Base-by-base conservation (phyloP, 2,888 invertebrate species). In the Cremastinae sp. region DNA sequence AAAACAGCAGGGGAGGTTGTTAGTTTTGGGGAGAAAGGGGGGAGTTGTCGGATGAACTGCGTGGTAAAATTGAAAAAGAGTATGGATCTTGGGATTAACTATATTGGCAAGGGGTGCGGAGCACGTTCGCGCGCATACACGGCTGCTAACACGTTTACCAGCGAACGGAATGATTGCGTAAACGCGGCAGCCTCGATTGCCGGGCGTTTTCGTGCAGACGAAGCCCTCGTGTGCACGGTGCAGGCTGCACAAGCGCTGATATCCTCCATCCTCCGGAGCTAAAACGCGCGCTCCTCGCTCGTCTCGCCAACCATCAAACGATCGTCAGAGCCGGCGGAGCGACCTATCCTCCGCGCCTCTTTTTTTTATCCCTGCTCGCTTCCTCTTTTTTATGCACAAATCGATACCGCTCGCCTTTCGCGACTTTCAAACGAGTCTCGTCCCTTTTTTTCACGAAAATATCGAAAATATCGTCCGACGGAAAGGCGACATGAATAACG, bases 251-350 rank as follows among this genome's bases (percentile, higher is more conserved):
- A 74, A 61, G 59, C 77, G 61, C 68, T 73, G 76, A 76, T 76
- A 82, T 5, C 28, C 5, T 28, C 28, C 28, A 28, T 80, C 80
- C 78, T 79, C 58, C 78, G 71, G 62, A 62, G 36, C 58, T 74
- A 75, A 4, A 7, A 78, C 80, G 78, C 79, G 66, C 79, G 84
- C 82, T 79, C 79, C 81, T 81, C 80, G 80, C 28, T 28, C 28
- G 2, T 5, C 28, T 5, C 28, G 5, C 5, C 28, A 75, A 73
- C 82, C 80, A 82, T 84, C 84, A 83, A 84, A 85, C 83, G 82
- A 84, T 81, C 77, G 74, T 74, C 70, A 56, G 59, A 69, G 62
- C 62, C 76, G 41, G 59, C 76, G 41, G 59, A 68, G 70, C 54
- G 43, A 47, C 47, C 65, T 72, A 22, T 38, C 54, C 66, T 41